Percentiles rank a stretch among this genome's conserved stretches.
Conservation (phyloP, 2,113 vertebrate genomes). For the Platysteira castanea region DNA sequence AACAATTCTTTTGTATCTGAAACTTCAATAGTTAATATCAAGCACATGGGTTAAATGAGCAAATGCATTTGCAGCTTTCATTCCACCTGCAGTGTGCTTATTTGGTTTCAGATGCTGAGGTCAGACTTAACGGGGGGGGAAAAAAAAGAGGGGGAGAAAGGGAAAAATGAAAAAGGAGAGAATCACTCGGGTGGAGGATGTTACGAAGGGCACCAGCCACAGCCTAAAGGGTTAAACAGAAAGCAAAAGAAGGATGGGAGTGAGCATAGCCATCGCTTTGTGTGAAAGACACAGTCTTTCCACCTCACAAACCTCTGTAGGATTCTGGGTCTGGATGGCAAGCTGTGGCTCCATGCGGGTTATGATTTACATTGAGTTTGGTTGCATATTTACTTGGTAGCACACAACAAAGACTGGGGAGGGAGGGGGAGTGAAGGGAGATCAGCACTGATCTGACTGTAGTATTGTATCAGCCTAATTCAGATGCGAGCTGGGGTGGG, state of each 20-base stretch:
- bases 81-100: conserved; percentile 54
- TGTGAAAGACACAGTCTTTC: conserved; percentile 44
- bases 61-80: conserved; percentile 58
- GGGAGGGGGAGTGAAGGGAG: neutral
- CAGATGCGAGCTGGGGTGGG: neutral
- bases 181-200: neutral
- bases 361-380: conserved; percentile 57
- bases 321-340: conserved; percentile 16
- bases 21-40: conserved; percentile 58
- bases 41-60: conserved; percentile 47
- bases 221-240: conserved; percentile 32
- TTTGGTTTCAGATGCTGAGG: conserved; percentile 58
- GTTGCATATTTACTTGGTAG: conserved; percentile 62
- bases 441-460: conserved; percentile 4
- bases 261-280: neutral
- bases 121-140: neutral
- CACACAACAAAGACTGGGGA: conserved; percentile 42
- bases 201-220: conserved; percentile 22
- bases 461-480: neutral
- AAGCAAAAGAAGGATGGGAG: neutral
- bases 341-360: conserved; percentile 44
- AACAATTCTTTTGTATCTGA: conserved; percentile 1
- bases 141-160: neutral
- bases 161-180: neutral
- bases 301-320: conserved; percentile 56